These are phyloP conservation scores for Barypeithes pellucidus DNA, from an alignment of 2,888 invertebrate genomes.

Conservation along the genomic window DNA sequence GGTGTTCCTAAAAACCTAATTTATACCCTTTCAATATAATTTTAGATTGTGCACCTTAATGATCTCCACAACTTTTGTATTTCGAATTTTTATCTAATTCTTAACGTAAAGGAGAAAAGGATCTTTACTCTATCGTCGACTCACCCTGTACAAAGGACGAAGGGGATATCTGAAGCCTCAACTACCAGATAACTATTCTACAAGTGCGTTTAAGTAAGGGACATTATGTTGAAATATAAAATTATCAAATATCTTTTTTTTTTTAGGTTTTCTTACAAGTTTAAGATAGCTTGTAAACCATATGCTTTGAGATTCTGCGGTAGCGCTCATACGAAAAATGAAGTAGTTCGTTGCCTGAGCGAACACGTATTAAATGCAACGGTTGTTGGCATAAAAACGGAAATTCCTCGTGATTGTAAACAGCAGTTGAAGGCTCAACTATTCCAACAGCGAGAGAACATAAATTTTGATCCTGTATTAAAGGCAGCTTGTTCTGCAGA, in stretches of 20 bases:
- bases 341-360: slow-evolving; percentile 91
- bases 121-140: too few relatives aligned
- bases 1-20: too few relatives aligned
- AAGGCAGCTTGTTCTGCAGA: slow-evolving; percentile 88
- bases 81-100: too few relatives aligned
- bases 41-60: too few relatives aligned
- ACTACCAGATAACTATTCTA: too few relatives aligned
- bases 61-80: too few relatives aligned
- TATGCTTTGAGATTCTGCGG: slow-evolving; percentile 82
- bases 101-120: too few relatives aligned
- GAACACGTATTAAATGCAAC: slow-evolving; percentile 93
- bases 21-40: too few relatives aligned
- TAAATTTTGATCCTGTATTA: slow-evolving; percentile 88
- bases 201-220: too few relatives aligned
- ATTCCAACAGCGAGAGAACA: slow-evolving; percentile 92
- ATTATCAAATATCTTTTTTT: not conserved
- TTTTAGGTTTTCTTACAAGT: slow-evolving; percentile 76
- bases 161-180: too few relatives aligned
- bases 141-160: too few relatives aligned
- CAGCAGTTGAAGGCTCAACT: slow-evolving; percentile 93
- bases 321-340: slow-evolving; percentile 82
- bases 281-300: slow-evolving; percentile 93
- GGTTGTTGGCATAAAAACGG: slow-evolving; percentile 82
- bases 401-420: slow-evolving; percentile 90
- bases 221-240: too few relatives aligned